Percentiles rank a stretch among this genome's conserved stretches.
Evolutionary conservation across 2,888 invertebrate genomes (phyloP).

Genomic region (Cheilosia soror): DNA sequence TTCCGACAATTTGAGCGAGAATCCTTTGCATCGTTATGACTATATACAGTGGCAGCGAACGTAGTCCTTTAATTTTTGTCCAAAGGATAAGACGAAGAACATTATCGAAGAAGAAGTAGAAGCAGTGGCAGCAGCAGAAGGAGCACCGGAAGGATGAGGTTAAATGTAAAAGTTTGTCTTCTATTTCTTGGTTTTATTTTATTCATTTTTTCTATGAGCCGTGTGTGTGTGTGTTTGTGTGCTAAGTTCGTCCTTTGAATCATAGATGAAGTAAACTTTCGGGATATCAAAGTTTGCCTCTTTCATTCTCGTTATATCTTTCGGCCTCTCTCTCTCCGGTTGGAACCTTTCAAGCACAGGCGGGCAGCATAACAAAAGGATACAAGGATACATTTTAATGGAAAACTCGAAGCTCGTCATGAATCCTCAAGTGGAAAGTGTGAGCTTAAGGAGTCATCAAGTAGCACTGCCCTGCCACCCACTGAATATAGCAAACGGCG

Average conservation of each 20-base stretch:
- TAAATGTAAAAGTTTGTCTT: conserved; percentile 76
- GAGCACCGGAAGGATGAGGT: conserved; percentile 72
- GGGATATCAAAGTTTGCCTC: conserved; percentile 45
- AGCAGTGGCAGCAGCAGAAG: conserved; percentile 48
- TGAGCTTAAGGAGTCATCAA: conserved; percentile 56
- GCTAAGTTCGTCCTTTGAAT: conserved; percentile 64
- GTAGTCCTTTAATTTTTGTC: conserved; percentile 61
- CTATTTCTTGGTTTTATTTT: conserved; percentile 54
- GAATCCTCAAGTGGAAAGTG: conserved; percentile 67
- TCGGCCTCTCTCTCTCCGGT: conserved; percentile 40
- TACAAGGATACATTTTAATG: conserved; percentile 72
- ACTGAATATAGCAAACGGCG: conserved; percentile 1
- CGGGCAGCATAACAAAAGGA: conserved; percentile 74
- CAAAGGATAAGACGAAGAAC: conserved; percentile 69
- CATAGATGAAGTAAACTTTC: conserved; percentile 74
- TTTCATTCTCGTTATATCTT: conserved; percentile 29
- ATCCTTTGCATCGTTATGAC: conserved; percentile 57
- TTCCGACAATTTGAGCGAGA: conserved; percentile 73
- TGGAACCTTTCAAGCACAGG: conserved; percentile 70
- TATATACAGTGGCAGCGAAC: conserved; percentile 19
- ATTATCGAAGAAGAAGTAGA: conserved; percentile 53
- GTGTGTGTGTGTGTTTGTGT: conserved; percentile 20
- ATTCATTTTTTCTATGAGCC: conserved; percentile 58
- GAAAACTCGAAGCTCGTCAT: conserved; percentile 68
- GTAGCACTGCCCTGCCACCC: conserved; percentile 2